Evolutionary conservation across 1,140 invertebrate genomes (phyloP).

Genomic region (Eciton burchellii): DNA sequence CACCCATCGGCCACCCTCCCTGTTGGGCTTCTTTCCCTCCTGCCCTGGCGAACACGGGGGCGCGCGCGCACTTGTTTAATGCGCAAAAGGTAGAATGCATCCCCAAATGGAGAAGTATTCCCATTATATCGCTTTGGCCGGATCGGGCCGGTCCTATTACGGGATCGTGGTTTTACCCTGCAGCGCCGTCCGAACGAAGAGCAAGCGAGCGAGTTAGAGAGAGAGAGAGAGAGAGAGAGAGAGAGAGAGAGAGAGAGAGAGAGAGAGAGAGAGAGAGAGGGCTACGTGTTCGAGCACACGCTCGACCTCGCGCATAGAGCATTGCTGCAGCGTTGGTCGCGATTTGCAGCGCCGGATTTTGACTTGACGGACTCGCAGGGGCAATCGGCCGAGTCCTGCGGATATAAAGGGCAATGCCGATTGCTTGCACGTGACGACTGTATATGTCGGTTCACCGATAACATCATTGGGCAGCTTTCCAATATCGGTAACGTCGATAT

Average conservation of each 20-base stretch:
- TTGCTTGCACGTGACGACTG: slow-evolving; percentile 1
- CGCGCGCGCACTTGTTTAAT: slow-evolving; percentile 71
- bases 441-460: slow-evolving; percentile 31
- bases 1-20: not conserved
- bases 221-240: no score
- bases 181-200: slow-evolving; percentile 64
- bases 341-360: not conserved
- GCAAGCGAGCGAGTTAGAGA: no score
- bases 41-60: slow-evolving; percentile 55
- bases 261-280: no score
- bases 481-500: slow-evolving; percentile 33
- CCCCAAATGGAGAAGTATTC: slow-evolving; percentile 75
- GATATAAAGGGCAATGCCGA: slow-evolving; percentile 44
- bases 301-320: slow-evolving; percentile 36
- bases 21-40: not conserved
- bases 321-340: no score
- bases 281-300: slow-evolving; percentile 62
- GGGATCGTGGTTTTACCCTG: slow-evolving; percentile 67
- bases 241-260: no score
- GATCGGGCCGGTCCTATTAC: slow-evolving; percentile 63
- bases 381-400: slow-evolving; percentile 22
- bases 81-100: slow-evolving; percentile 70
- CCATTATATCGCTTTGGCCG: slow-evolving; percentile 75
- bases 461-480: slow-evolving; percentile 50
- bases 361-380: slow-evolving; percentile 35